These are phyloP conservation scores for Lophochroa leadbeateri DNA, from an alignment of 2,113 vertebrate species.

Conservation along the genomic window DNA sequence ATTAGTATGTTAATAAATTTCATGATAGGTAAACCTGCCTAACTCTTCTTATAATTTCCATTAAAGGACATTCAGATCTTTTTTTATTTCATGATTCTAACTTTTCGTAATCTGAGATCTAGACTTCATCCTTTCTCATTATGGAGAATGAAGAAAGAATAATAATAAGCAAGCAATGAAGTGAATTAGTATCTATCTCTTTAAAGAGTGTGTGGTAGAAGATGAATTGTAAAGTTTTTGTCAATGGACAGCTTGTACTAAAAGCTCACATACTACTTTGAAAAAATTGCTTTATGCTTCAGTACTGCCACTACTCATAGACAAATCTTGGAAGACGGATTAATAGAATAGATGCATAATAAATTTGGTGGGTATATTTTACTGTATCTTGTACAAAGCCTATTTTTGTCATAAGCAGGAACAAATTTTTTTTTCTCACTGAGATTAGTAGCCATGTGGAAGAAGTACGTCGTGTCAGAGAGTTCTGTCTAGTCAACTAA, in stretches of 20 bases:
- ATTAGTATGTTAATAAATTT: not conserved
- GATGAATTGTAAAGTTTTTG: not conserved
- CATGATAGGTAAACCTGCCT: not conserved
- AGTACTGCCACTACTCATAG: not conserved
- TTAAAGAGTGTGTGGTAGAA: not conserved
- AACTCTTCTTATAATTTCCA: not conserved
- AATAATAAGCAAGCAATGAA: not conserved
- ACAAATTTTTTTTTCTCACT: fast-evolving
- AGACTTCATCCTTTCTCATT: not conserved
- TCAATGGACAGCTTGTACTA: not conserved
- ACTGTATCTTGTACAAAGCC: not conserved
- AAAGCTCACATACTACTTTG: not conserved
- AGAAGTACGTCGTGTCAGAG: not conserved
- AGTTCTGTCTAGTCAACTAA: not conserved
- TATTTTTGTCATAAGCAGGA: not conserved
- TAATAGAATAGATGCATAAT: not conserved
- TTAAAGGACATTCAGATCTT: not conserved
- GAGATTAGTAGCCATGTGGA: not conserved
- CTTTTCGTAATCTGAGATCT: not conserved
- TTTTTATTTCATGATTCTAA: not conserved
- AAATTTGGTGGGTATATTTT: not conserved
- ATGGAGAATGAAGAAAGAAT: not conserved
- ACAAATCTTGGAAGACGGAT: not conserved
- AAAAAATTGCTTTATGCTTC: not conserved
- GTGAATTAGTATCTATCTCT: not conserved